Evolutionary conservation across 2,888 invertebrate species (phyloP), one percentile per base, ranked within the genome.

Genomic region (Erebia aethiops): DNA sequence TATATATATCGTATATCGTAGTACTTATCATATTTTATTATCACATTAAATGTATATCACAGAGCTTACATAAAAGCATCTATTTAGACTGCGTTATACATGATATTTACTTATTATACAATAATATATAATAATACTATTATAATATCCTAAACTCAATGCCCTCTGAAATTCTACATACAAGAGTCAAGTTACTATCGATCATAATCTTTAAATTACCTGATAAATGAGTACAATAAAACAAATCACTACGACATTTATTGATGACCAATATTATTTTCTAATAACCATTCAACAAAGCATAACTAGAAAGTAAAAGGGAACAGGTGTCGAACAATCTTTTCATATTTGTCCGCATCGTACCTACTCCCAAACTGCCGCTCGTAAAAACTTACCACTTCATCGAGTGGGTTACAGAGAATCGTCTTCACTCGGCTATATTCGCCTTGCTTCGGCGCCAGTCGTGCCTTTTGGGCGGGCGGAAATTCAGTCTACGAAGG

Each of bases 361-460:
- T 85, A 10, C 54, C 54, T 54, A 83, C 83, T 88, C 85, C 82
- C 86, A 86, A 86, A 85, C 83, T 87, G 87, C 85, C 84, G 86
- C 86, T 90, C 90, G 87, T 92, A 91, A 91, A 91, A 92, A 90
- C 89, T 91, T 91, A 91, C 91, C 91, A 91, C 91, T 91, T 91
- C 91, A 92, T 91, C 90, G 89, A 88, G 90, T 89, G 86, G 89
- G 85, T 87, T 88, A 84, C 86, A 84, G 87, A 86, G 76, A 87
- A 87, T 87, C 88, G 89, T 82, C 80, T 77, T 76, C 77, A 76
- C 78, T 81, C 82, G 82, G 77, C 61, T 60, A 16, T 18, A 51
- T 63, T 77, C 80, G 80, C 66, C 67, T 16, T 52, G 51, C 73
- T 71, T 87, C 90, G 89, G 80, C 60, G 35, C 16, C 51, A 67